phyloP scores from a whole-genome alignment of 2,888 invertebrate species.

The Orthonevra nobilis region DNA sequence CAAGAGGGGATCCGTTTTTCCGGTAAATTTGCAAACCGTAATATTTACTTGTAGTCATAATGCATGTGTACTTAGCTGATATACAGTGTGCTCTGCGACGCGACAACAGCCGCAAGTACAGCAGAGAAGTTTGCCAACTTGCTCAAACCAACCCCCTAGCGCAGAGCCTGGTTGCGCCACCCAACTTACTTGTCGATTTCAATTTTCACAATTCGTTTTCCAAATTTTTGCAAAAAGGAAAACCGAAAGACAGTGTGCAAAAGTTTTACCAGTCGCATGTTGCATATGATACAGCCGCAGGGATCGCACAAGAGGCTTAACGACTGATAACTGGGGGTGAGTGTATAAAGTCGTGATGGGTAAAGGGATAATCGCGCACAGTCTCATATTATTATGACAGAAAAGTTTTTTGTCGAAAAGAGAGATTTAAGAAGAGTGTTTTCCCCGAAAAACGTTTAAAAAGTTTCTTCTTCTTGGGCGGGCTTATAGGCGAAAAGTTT shows the following conservation, averaged over 20 bases:
- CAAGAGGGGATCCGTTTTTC: conserved; percentile 38
- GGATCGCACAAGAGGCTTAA: conserved; percentile 20
- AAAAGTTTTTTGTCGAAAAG: conserved; percentile 40
- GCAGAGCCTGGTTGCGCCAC: no score
- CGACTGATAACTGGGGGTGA: not conserved
- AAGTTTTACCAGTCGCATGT: conserved; percentile 58
- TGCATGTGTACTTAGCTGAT: conserved; percentile 59
- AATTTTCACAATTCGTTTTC: conserved; percentile 63
- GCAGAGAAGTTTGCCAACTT: conserved; percentile 20
- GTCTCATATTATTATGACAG: conserved; percentile 61
- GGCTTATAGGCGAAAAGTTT: conserved; percentile 31
- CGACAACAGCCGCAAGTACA: conserved; percentile 27
- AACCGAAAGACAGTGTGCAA: conserved; percentile 28
- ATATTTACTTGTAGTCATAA: conserved; percentile 61
- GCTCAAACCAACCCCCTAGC: conserved; percentile 3
- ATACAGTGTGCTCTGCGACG: conserved; percentile 18
- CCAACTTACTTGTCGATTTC: conserved; percentile 57
- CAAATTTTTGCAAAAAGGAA: conserved; percentile 47
- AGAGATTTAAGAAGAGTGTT: conserved; percentile 43
- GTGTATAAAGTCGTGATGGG: not conserved
- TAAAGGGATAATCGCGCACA: conserved; percentile 54
- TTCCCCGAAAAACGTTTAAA: conserved; percentile 49
- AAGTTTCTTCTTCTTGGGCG: conserved; percentile 38
- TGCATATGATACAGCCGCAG: conserved; percentile 54
- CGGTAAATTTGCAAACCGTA: conserved; percentile 57